Evolutionary conservation across 2,888 invertebrate species (phyloP).

Genomic region (Pteria penguin): DNA sequence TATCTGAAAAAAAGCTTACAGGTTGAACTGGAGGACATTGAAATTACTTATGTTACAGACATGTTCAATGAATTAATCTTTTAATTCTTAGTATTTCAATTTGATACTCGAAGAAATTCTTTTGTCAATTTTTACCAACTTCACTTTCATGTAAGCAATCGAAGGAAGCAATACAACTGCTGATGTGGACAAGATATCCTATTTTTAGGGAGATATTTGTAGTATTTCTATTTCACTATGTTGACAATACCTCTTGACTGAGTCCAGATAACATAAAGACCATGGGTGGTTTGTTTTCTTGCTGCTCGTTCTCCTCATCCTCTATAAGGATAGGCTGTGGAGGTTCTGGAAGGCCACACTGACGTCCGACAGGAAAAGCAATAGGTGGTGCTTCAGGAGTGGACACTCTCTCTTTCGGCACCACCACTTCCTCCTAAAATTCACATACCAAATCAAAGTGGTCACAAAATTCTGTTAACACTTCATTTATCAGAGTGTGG

Average conservation of each 20-base stretch:
- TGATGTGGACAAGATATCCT: too few relatives aligned
- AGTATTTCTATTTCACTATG: too few relatives aligned
- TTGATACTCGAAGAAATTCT: too few relatives aligned
- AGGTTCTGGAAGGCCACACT: constrained; percentile 49
- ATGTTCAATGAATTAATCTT: too few relatives aligned
- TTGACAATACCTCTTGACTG: constrained; percentile 68
- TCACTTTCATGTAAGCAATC: too few relatives aligned
- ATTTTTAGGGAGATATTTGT: too few relatives aligned
- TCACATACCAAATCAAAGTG: neutral
- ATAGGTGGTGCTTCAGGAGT: constrained; percentile 10
- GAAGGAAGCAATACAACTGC: too few relatives aligned
- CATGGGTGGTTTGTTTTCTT: constrained; percentile 41
- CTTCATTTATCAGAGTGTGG: neutral
- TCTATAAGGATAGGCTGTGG: constrained; percentile 59
- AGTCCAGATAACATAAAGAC: constrained; percentile 77
- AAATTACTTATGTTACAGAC: too few relatives aligned
- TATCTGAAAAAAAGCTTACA: too few relatives aligned
- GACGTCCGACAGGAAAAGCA: constrained; percentile 62
- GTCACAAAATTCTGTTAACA: neutral
- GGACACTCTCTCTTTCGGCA: neutral
- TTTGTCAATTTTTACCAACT: too few relatives aligned
- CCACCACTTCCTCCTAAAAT: constrained; percentile 6
- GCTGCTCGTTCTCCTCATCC: constrained; percentile 49
- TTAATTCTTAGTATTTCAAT: too few relatives aligned
- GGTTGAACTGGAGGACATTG: too few relatives aligned